phyloP scores from a whole-genome alignment of 1,140 invertebrate species.

The Sarcophaga peregrina region DNA sequence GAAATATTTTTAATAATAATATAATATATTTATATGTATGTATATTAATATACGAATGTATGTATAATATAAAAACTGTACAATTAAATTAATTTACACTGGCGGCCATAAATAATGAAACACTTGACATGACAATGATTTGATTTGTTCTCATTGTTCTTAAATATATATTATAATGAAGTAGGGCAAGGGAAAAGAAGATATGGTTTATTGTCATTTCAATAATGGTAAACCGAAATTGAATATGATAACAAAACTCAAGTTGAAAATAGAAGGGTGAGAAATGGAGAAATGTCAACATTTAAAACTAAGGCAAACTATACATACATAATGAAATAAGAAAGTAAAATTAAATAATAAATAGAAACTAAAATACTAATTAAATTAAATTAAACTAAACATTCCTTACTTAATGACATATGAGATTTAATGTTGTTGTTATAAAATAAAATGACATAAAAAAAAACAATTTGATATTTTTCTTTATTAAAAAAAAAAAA shows the following conservation, averaged over 20 bases:
- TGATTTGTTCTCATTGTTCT: background rate
- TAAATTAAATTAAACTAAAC: background rate
- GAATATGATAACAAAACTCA: no score
- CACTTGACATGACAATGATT: slow-evolving; percentile 15
- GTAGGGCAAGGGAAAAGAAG: background rate
- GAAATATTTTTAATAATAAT: background rate
- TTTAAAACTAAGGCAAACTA: background rate
- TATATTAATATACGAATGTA: background rate
- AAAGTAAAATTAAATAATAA: background rate
- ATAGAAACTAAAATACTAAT: background rate
- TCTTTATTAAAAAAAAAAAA: background rate
- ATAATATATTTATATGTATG: background rate
- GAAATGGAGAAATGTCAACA: background rate
- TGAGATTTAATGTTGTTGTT: background rate
- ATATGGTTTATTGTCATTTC: slow-evolving; percentile 30
- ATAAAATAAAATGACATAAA: no score
- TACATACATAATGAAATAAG: background rate
- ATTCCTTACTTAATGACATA: slow-evolving; percentile 13
- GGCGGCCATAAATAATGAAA: slow-evolving; percentile 38
- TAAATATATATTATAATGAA: no score
- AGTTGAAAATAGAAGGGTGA: background rate
- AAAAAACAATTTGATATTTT: background rate
- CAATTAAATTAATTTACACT: slow-evolving; percentile 34
- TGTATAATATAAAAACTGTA: slow-evolving; percentile 10
- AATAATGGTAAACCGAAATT: background rate